Conservation (phyloP, 1,140 invertebrate species). For the Pachypsylla venusta region DNA sequence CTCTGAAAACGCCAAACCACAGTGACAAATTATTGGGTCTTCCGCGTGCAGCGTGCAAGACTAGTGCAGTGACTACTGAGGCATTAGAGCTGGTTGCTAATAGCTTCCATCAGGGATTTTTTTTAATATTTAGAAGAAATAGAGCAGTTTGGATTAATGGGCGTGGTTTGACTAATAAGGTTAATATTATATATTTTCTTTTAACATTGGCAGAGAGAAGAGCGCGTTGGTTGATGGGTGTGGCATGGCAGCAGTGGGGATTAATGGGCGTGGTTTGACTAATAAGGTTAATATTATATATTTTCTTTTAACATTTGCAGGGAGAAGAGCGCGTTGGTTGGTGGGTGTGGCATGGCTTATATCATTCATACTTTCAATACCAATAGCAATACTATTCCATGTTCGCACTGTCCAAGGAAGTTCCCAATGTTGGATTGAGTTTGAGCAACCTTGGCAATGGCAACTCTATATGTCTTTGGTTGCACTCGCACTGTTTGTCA, state of each 20-base stretch:
- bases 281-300: no score
- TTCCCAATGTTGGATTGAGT: constrained; percentile 79
- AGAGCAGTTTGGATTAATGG: no score
- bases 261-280: no score
- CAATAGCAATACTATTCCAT: constrained; percentile 67
- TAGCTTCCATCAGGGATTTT: no score
- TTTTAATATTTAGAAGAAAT: no score
- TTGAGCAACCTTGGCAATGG: constrained; percentile 59
- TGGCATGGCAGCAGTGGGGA: no score
- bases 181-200: not conserved
- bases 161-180: no score
- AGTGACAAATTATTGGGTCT: no score
- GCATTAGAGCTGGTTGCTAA: no score
- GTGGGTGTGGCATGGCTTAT: constrained; percentile 68
- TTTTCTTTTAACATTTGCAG: constrained; percentile 19
- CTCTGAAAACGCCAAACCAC: no score
- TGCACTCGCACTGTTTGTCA: constrained; percentile 63
- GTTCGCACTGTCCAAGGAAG: constrained; percentile 53
- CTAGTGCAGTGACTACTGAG: no score
- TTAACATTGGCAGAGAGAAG: constrained; percentile 41
- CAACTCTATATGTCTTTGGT: constrained; percentile 78
- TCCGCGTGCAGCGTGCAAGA: no score
- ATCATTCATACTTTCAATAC: constrained; percentile 67
- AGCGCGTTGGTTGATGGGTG: constrained; percentile 55
- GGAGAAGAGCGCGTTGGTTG: constrained; percentile 62